These are phyloP conservation scores for Trichonephila clavipes DNA, from an alignment of 1,140 invertebrate species.

Conservation along the genomic window DNA sequence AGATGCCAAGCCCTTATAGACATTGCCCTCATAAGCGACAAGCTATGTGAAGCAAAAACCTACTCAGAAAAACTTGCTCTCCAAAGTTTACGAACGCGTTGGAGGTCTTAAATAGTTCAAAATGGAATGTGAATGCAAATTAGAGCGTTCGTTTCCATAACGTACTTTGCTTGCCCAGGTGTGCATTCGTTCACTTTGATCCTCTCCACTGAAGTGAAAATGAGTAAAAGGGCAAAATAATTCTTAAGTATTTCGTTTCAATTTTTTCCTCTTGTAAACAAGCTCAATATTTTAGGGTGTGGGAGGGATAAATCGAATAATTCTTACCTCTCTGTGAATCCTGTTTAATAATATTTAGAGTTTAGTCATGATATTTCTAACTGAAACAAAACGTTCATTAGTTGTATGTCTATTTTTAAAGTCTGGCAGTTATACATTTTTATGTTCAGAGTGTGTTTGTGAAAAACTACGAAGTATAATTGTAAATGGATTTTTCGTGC, in stretches of 20 bases:
- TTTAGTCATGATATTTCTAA: too few relatives aligned
- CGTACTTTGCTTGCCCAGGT: constrained; percentile 9
- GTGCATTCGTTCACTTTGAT: neutral
- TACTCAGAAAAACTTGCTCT: constrained; percentile 27
- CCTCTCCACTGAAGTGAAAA: neutral
- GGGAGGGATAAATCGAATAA: too few relatives aligned
- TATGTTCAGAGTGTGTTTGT: too few relatives aligned
- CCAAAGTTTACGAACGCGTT: constrained; percentile 30
- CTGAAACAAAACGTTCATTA: too few relatives aligned
- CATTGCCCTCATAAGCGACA: constrained; percentile 11
- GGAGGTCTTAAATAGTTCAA: constrained; percentile 29
- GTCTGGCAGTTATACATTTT: too few relatives aligned
- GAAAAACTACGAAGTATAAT: too few relatives aligned
- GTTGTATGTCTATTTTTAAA: too few relatives aligned
- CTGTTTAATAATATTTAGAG: neutral
- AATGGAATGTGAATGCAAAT: constrained; percentile 34
- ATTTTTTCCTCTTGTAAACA: too few relatives aligned
- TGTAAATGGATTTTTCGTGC: too few relatives aligned
- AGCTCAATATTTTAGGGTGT: too few relatives aligned
- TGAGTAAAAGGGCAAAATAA: neutral
- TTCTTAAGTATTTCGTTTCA: neutral
- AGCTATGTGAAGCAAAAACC: neutral
- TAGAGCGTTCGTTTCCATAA: constrained; percentile 17
- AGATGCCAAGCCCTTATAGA: constrained; percentile 40
- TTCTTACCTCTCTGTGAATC: too few relatives aligned